Conservation (phyloP, 2,888 invertebrate genomes). For the Mechanitis mazaeus region DNA sequence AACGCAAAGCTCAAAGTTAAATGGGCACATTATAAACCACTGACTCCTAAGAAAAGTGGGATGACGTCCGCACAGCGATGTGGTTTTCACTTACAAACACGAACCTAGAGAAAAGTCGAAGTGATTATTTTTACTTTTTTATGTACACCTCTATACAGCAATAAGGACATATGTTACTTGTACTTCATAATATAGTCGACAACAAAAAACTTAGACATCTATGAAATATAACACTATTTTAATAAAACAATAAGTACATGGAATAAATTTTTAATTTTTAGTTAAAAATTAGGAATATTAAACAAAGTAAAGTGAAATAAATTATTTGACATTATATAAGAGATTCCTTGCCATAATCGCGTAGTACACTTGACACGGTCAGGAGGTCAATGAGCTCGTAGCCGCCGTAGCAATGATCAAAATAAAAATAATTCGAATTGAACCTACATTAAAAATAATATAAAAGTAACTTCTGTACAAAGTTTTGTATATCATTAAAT, state of each 20-base stretch:
- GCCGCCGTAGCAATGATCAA: constrained; percentile 35
- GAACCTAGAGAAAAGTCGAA: constrained; percentile 53
- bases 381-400: constrained; percentile 56
- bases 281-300: too few species aligned
- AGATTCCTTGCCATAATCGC: constrained; percentile 39
- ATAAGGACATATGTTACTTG: background rate
- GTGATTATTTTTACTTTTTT: constrained; percentile 33
- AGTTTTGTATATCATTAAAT: too few species aligned
- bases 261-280: too few species aligned
- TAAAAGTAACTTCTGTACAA: background rate
- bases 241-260: background rate
- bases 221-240: background rate
- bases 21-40: constrained; percentile 57
- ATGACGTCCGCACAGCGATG: constrained; percentile 69
- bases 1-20: constrained; percentile 43
- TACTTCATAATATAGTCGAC: too few species aligned
- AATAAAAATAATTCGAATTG: constrained; percentile 27
- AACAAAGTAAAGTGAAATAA: background rate
- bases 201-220: too few species aligned
- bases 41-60: constrained; percentile 73
- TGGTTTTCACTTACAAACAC: constrained; percentile 70
- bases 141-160: background rate
- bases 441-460: constrained; percentile 16
- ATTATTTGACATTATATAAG: constrained; percentile 16
- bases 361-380: constrained; percentile 58